A percentile compares a stretch with the other conserved stretches of the same genome.
Conservation (phyloP, 2,888 invertebrate species). For the Scaeva pyrastri region DNA sequence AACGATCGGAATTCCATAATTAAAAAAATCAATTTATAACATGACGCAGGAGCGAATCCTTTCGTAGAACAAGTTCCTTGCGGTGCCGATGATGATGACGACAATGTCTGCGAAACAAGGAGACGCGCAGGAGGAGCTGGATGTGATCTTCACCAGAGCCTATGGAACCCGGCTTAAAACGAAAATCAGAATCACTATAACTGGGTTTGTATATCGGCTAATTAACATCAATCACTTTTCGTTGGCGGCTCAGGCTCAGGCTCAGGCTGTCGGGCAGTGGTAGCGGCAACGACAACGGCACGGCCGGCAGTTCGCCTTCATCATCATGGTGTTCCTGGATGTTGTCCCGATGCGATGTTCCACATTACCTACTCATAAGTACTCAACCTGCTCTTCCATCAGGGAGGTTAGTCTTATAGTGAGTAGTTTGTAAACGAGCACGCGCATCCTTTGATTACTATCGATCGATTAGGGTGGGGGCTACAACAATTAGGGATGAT, state of each 20-base stretch:
- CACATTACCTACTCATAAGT: neutral
- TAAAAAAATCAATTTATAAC: constrained; percentile 76
- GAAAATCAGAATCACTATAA: constrained; percentile 18
- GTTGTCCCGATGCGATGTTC: neutral
- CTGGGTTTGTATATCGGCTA: constrained; percentile 67
- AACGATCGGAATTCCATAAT: constrained; percentile 72
- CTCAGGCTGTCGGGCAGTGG: neutral
- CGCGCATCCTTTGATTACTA: constrained; percentile 48
- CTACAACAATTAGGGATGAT: constrained; percentile 67
- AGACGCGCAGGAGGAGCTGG: neutral
- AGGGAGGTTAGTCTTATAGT: constrained; percentile 33
- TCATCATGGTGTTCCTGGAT: neutral
- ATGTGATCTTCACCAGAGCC: neutral
- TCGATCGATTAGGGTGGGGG: constrained; percentile 34
- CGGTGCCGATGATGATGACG: constrained; percentile 40
- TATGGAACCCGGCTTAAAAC: neutral
- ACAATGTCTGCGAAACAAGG: neutral
- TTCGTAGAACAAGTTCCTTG: constrained; percentile 66
- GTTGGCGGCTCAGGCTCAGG: constrained; percentile 34
- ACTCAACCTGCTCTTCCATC: constrained; percentile 26
- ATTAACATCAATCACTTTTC: constrained; percentile 74
- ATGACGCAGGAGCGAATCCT: constrained; percentile 65
- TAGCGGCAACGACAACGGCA: neutral
- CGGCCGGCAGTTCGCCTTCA: neutral
- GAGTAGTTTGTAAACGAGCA: constrained; percentile 15